Evolutionary conservation across 2,888 invertebrate species (phyloP), one percentile per base, ranked within the genome.

Genomic region (Sthenelais limicola): DNA sequence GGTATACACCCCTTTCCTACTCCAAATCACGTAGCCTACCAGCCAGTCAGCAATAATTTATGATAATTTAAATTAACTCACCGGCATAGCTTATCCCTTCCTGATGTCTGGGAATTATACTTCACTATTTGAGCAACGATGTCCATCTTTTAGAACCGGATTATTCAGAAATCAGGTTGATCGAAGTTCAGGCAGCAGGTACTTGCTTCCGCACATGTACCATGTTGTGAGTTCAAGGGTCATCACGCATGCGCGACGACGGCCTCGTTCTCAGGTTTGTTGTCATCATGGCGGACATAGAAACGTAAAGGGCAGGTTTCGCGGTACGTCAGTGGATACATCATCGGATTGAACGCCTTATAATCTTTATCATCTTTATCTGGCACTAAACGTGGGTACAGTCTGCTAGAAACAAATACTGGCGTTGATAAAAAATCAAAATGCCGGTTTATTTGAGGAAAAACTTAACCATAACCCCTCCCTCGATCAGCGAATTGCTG

Each of bases 401-500:
- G n/a, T n/a, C n/a, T n/a, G n/a, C n/a, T n/a, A n/a, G n/a, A n/a
- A n/a, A n/a, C n/a, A n/a, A n/a, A n/a, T n/a, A n/a, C n/a, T n/a
- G n/a, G n/a, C n/a, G n/a, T n/a, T n/a, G n/a, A 43, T 12, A 43
- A 9, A 9, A 43, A 9, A 43, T 5, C 35, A 68, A 7, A 28
- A 85, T 85, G 84, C 84, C 84, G 32, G 83, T 83, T 4, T 83
- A 84, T 74, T 76, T 84, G 3, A 73, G 83, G 49, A 83, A 83
- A 73, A 84, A 82, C 72, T 77, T 83, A 12, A 80, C 80, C 33
- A 82, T 80, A 52, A 82, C 84, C 26, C 84, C 85, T 15, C 81
- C 84, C 9, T 85, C 84, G 3, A 68, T 84, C 18, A 67, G 54
- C 18, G 76, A 76, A 15, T n/a, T 71, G 32, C 26, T 30, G 7